Evolutionary conservation across 2,113 vertebrate genomes (phyloP).

Genomic region (Pholis gunnellus): DNA sequence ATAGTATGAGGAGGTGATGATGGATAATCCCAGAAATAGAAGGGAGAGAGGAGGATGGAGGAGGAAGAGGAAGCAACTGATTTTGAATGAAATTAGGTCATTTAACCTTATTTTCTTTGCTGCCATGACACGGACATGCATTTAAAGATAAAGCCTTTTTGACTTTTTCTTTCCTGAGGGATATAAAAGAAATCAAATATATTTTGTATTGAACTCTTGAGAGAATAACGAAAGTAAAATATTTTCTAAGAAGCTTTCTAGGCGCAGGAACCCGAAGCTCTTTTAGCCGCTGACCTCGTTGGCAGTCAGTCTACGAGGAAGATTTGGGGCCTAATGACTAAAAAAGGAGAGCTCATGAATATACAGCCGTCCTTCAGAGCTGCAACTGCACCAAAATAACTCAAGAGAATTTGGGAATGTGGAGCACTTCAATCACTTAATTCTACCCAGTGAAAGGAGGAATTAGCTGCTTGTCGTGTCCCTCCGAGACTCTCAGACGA

Average conservation of each 20-base stretch:
- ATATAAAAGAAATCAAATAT: background rate
- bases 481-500: slow-evolving; percentile 28
- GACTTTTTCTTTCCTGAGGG: background rate
- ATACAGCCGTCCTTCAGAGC: slow-evolving; percentile 56
- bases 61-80: background rate
- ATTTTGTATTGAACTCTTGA: slow-evolving; percentile 17
- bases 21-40: background rate
- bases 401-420: slow-evolving; percentile 50
- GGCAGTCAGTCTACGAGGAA: slow-evolving; percentile 32
- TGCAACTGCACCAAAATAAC: slow-evolving; percentile 55
- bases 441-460: slow-evolving; percentile 53
- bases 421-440: slow-evolving; percentile 55
- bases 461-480: slow-evolving; percentile 39
- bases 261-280: slow-evolving; percentile 19
- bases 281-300: slow-evolving; percentile 52
- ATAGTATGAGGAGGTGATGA: background rate
- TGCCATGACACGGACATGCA: background rate
- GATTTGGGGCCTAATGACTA: slow-evolving; percentile 61
- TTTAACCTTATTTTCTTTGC: background rate
- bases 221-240: slow-evolving; percentile 4
- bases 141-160: background rate
- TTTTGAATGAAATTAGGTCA: background rate
- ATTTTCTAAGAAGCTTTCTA: slow-evolving; percentile 31
- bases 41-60: background rate
- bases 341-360: slow-evolving; percentile 68